These are phyloP conservation scores for Euplexia lucipara DNA, from an alignment of 2,888 invertebrate species.

Conservation along the genomic window DNA sequence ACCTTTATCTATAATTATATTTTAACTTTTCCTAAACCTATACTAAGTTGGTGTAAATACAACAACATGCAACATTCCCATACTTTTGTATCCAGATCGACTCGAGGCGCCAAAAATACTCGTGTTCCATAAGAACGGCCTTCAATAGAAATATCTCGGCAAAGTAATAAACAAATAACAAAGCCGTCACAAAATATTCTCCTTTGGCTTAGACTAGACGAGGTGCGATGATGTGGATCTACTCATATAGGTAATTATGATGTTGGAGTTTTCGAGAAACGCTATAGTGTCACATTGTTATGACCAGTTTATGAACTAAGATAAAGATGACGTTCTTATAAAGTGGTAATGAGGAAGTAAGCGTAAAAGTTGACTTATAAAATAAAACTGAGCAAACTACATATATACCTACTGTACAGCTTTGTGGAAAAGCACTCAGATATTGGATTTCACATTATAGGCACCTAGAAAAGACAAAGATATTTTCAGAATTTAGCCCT, in stretches of 20 bases:
- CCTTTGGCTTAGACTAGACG: background rate
- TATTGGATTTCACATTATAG: too few relatives aligned
- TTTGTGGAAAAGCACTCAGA: background rate
- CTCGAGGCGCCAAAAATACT: slow-evolving; percentile 54
- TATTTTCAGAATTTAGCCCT: background rate
- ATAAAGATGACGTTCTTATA: slow-evolving; percentile 54
- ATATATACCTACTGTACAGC: too few relatives aligned
- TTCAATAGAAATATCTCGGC: slow-evolving; percentile 61
- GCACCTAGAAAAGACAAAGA: background rate
- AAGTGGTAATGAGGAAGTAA: slow-evolving; percentile 14
- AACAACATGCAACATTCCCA: slow-evolving; percentile 20
- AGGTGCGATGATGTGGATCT: too few relatives aligned
- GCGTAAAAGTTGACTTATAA: slow-evolving; percentile 18
- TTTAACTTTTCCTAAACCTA: background rate
- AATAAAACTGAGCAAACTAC: too few relatives aligned
- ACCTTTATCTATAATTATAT: too few relatives aligned
- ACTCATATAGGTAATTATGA: too few relatives aligned
- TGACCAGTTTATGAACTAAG: slow-evolving; percentile 61
- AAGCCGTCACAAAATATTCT: slow-evolving; percentile 65
- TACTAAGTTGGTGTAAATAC: slow-evolving; percentile 8
- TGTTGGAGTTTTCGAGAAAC: too few relatives aligned
- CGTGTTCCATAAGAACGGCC: slow-evolving; percentile 54
- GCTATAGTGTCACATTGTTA: slow-evolving; percentile 25
- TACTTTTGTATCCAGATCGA: too few relatives aligned
- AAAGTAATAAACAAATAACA: slow-evolving; percentile 67